Conservation (phyloP, 2,888 invertebrate genomes). For the Cheilosia pagana region DNA sequence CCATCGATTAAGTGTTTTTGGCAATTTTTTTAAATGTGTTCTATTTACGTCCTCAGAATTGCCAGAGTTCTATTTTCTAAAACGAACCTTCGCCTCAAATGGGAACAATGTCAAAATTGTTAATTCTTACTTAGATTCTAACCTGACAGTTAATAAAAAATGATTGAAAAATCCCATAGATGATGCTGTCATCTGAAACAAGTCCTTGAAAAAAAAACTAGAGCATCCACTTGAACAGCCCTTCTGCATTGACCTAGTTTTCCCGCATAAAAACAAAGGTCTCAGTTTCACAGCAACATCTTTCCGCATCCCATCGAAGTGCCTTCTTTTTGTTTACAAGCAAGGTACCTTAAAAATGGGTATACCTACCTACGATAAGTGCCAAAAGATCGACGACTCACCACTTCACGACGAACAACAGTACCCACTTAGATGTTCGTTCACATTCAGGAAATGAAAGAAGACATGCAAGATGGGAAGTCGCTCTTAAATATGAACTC, state of each 20-base stretch:
- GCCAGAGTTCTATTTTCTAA: no score
- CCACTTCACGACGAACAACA: constrained; percentile 42
- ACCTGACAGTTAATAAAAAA: no score
- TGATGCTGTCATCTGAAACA: no score
- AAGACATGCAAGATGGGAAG: constrained; percentile 30
- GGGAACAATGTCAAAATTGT: no score
- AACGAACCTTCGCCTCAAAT: no score
- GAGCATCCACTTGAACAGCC: constrained; percentile 1
- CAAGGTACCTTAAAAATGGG: background rate
- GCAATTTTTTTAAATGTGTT: no score
- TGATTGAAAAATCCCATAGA: no score
- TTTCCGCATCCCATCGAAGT: constrained; percentile 22
- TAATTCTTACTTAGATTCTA: no score
- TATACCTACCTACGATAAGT: constrained; percentile 37
- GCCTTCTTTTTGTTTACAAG: background rate
- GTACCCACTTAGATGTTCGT: constrained; percentile 44
- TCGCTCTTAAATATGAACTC: constrained; percentile 17
- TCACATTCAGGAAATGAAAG: constrained; percentile 62
- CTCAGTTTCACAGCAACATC: constrained; percentile 12
- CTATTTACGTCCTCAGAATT: no score
- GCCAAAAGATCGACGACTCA: constrained; percentile 51
- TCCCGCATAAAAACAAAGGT: constrained; percentile 8
- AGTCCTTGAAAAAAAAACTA: constrained; percentile 1
- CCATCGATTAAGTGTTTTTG: no score
- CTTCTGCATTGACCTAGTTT: constrained; percentile 29